phyloP scores from a whole-genome alignment of 64 coral and sea anemone species.

The Stichodactyla helianthus region DNA sequence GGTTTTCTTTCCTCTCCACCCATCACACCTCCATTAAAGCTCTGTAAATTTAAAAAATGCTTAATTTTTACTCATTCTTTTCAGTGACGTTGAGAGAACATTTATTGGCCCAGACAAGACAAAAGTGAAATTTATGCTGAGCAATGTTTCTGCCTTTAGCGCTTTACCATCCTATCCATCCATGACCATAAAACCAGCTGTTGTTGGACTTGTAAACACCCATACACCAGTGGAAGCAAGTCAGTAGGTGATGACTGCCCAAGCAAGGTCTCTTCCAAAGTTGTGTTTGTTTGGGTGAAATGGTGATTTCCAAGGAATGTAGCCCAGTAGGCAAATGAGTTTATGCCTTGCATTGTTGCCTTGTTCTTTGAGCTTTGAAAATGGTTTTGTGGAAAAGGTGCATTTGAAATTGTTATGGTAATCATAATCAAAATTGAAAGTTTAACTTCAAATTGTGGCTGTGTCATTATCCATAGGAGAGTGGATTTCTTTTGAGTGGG shows the following conservation, averaged over 20 bases:
- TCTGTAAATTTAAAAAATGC: neutral
- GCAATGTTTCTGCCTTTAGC: constrained; percentile 40
- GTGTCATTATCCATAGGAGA: neutral
- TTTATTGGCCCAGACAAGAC: constrained; percentile 51
- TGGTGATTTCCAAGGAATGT: neutral
- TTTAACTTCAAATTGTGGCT: neutral
- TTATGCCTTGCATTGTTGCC: neutral
- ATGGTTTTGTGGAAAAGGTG: neutral
- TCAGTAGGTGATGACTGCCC: constrained; percentile 13
- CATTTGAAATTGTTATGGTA: neutral
- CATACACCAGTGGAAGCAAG: constrained; percentile 29
- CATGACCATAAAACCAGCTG: constrained; percentile 41
- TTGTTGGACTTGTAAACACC: neutral
- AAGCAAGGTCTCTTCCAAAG: neutral
- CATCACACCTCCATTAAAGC: too few relatives aligned
- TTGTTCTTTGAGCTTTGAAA: neutral
- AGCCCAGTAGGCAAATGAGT: neutral
- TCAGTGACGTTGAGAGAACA: neutral
- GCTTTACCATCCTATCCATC: constrained; percentile 36
- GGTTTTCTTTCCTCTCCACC: too few relatives aligned
- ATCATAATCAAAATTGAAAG: neutral
- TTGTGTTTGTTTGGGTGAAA: neutral
- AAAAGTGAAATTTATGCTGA: constrained; percentile 44
- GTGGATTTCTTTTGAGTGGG: neutral
- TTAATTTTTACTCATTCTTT: neutral